phyloP scores from a whole-genome alignment of 2,113 vertebrate species.

The Genyomyrus donnyi region DNA sequence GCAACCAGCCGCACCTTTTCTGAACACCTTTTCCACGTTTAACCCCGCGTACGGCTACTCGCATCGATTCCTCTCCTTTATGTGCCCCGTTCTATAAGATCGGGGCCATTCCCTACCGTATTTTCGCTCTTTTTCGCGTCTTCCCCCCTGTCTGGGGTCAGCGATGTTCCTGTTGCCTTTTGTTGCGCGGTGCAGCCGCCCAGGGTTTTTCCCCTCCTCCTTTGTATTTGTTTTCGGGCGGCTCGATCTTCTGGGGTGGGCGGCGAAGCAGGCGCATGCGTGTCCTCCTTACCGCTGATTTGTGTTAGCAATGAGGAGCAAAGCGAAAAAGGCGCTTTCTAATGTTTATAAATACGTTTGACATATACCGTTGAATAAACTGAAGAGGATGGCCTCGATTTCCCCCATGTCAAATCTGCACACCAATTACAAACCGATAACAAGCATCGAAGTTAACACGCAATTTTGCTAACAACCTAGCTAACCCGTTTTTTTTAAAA shows the following conservation, averaged over 20 bases:
- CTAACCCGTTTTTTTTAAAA: not conserved
- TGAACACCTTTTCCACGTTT: conserved; percentile 5
- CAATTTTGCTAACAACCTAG: not conserved
- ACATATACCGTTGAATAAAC: not conserved
- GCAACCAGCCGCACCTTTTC: not conserved
- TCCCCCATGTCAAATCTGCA: not conserved
- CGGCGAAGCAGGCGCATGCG: conserved; percentile 60
- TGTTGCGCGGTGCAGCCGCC: conserved; percentile 28
- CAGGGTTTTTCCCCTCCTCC: conserved; percentile 45
- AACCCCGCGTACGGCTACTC: not conserved
- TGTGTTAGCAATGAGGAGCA: conserved; percentile 26
- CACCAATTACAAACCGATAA: not conserved
- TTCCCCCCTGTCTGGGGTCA: conserved; percentile 19
- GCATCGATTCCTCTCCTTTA: not conserved
- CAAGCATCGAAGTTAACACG: not conserved
- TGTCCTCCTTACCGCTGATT: conserved; percentile 49
- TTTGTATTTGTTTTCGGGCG: conserved; percentile 54
- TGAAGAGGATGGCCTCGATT: not conserved
- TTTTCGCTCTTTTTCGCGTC: conserved; percentile 25
- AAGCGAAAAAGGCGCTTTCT: conserved; percentile 30
- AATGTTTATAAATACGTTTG: conserved; percentile 14
- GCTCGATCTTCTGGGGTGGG: conserved; percentile 39
- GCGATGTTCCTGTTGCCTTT: conserved; percentile 38
- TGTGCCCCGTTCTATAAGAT: not conserved
- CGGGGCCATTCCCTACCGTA: not conserved